Base-by-base conservation (phyloP, 2,888 invertebrate genomes). In the Agrotis puta region DNA sequence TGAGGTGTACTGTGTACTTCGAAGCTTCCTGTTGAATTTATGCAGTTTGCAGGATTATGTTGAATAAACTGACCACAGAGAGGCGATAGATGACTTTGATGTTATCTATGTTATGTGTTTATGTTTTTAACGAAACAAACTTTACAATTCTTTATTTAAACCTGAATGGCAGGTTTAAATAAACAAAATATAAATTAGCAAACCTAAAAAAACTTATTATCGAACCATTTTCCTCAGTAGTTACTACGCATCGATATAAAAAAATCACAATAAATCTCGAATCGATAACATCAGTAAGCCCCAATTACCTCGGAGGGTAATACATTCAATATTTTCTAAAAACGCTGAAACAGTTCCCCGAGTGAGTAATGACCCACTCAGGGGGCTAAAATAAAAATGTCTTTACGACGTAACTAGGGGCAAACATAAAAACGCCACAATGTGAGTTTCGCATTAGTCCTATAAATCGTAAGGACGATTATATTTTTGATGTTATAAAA, bases 321-420 rank as follows among this genome's bases (percentile, higher is more conserved):
- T 85, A 82, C 82, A 80, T 82, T 85, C 65, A 83, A 82, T 86
- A 85, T 85, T 82, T 64, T 82, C 73, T 73, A 80, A 86, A 86
- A 86, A 79, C 80, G 85, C 87, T 85, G 85, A 83, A 82, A 83
- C 79, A 83, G 84, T 82, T 76, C 64, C 73, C 66, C 58, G 18
- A 39, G 67, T 79, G 85, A 86, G 74, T 85, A 83, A 85, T 85
- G 85, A 64, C 75, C 75, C 80, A 83, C 82, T 85, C 77, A 77
- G 75, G 71, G 73, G 69, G 76, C 71, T 70, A 81, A 82, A 85
- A 77, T 82, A 84, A 85, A 85, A 84, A 85, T 79, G 74, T 84
- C 85, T 86, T 85, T 83, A 85, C 78, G 85, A 85, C 59, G 68
- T 81, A 85, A 85, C 83, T 85, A 85, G 71, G 82, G 69, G 74